Conservation (phyloP, 2,797 vertebrate species). For the Xenentodon cancila region DNA sequence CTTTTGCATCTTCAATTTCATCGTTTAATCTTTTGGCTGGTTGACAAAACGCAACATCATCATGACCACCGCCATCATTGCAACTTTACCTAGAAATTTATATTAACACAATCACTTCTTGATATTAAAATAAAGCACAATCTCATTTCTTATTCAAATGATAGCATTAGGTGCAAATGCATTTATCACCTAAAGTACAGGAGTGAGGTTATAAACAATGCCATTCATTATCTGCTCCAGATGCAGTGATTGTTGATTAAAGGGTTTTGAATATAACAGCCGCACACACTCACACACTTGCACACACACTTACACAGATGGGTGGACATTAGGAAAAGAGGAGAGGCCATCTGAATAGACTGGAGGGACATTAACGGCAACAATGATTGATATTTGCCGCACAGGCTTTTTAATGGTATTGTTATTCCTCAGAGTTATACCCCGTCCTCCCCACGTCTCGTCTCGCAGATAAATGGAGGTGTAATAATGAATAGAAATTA, state of each 20-base stretch:
- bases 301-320: constrained; percentile 86
- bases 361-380: constrained; percentile 96
- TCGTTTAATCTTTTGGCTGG: constrained; percentile 57
- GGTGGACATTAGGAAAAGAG: constrained; percentile 92
- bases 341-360: constrained; percentile 94
- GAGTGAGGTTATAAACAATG: constrained; percentile 94
- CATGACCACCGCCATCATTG: constrained; percentile 37
- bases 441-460: constrained; percentile 75
- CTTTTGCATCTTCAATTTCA: constrained; percentile 52
- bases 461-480: constrained; percentile 79
- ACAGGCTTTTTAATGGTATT: constrained; percentile 94
- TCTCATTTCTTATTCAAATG: constrained; percentile 96
- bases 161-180: constrained; percentile 88
- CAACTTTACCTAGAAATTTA: constrained; percentile 64
- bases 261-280: constrained; percentile 86
- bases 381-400: constrained; percentile 93
- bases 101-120: constrained; percentile 56
- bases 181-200: constrained; percentile 91
- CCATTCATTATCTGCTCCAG: constrained; percentile 97
- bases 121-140: constrained; percentile 68
- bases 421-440: constrained; percentile 90
- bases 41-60: constrained; percentile 55
- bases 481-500: constrained; percentile 84
- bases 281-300: constrained; percentile 37
- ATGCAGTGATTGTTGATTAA: constrained; percentile 98